Evolutionary conservation across 2,888 invertebrate genomes (phyloP).

Genomic region (Tachina fera): DNA sequence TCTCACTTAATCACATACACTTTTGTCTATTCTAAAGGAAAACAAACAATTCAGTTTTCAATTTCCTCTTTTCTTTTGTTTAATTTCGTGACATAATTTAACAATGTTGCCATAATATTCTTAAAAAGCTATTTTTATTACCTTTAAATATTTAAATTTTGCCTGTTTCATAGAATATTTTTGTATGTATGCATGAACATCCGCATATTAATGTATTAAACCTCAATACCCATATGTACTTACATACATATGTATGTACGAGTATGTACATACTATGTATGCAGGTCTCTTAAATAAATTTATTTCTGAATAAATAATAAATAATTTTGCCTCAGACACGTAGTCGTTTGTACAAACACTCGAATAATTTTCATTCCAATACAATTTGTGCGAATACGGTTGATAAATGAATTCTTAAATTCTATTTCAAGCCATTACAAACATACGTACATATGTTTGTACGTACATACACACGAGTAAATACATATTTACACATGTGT

Average conservation of each 20-base stretch:
- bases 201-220: slow-evolving; percentile 22
- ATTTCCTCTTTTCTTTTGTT: slow-evolving; percentile 8
- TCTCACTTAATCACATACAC: not conserved
- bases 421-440: not conserved
- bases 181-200: not conserved
- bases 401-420: slow-evolving; percentile 49
- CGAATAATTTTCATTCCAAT: slow-evolving; percentile 4
- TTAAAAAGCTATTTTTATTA: not conserved
- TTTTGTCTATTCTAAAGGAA: not conserved
- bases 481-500: too few species aligned
- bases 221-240: not conserved
- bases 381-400: slow-evolving; percentile 9
- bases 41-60: slow-evolving; percentile 2
- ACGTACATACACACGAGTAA: not conserved
- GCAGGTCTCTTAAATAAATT: not conserved
- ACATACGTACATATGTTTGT: not conserved
- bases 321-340: slow-evolving; percentile 37
- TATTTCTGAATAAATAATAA: not conserved
- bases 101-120: slow-evolving; percentile 16
- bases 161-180: slow-evolving; percentile 5
- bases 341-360: slow-evolving; percentile 19
- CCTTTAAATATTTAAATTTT: slow-evolving; percentile 14
- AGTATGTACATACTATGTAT: not conserved
- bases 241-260: not conserved
- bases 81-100: slow-evolving; percentile 31